Base-by-base conservation (phyloP, 1,140 invertebrate species). In the Ceratosolen fusciceps region DNA sequence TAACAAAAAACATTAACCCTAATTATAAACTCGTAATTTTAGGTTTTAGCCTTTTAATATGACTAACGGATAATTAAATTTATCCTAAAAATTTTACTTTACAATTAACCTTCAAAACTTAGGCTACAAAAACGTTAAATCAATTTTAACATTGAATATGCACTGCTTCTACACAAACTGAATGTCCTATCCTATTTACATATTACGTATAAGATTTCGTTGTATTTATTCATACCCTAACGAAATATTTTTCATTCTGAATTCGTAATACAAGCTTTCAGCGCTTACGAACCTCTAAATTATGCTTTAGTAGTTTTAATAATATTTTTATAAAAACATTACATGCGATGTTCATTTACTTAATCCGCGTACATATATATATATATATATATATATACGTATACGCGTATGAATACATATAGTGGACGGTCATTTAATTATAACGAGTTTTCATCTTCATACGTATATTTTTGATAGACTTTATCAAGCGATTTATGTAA, bases 41-140 rank as follows among this genome's bases (percentile, higher is more conserved):
- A n/a, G n/a, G n/a, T n/a, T n/a, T n/a, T n/a, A n/a, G n/a, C n/a
- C n/a, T n/a, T n/a, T n/a, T 62, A 62, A 34, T 21, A 34, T 65
- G 37, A 65, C 12, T 21, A n/a, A n/a, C n/a, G 37, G 10, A 65
- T 65, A 16, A 37, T 37, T 37, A 37, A 65, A 37, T n/a, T 65
- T 37, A 7, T 37, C 21, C 31, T 62, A 65, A 1, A 65, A 37
- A 37, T 37, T 65, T 37, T 37, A 37, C 34, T 31, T 65, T 37
- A 37, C 34, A 37, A 65, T 37, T 37, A 65, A 65, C 31, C 19
- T 37, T 65, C 31, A n/a, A 16, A 65, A 65, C 34, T 65, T 65
- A 37, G 21, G 7, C 14, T 16, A 65, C 37, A 65, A 65, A 65
- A 65, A 37, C 60, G 8, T 65, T 37, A 65, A 65, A 65, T 65